phyloP scores from a whole-genome alignment of 2,888 invertebrate species.

The Hydroisotoma schaefferi region DNA sequence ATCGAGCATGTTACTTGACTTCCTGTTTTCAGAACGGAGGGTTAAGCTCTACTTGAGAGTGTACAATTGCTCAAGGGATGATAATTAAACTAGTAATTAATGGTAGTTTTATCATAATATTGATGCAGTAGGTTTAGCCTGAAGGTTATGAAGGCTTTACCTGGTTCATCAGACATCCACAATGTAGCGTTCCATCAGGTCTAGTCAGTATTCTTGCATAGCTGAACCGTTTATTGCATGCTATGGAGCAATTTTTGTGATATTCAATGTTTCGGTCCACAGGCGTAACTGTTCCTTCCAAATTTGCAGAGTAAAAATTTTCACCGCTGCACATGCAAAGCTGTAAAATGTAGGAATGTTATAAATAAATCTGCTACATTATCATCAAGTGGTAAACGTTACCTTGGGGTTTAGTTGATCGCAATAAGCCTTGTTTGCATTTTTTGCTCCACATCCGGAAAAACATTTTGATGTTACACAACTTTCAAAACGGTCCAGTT shows the following conservation, averaged over 20 bases:
- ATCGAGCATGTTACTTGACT: too few species aligned
- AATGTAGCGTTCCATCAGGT: slow-evolving; percentile 14
- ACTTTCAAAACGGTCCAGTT: slow-evolving; percentile 17
- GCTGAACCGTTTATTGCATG: slow-evolving; percentile 26
- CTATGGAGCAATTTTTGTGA: slow-evolving; percentile 27
- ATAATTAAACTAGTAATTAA: too few species aligned
- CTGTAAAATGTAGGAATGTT: not conserved
- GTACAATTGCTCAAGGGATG: too few species aligned
- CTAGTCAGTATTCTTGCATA: slow-evolving; percentile 27
- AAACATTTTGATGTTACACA: slow-evolving; percentile 18
- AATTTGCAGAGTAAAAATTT: slow-evolving; percentile 27
- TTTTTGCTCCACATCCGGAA: slow-evolving; percentile 21
- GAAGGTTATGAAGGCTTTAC: slow-evolving; percentile 11
- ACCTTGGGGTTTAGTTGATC: slow-evolving; percentile 18
- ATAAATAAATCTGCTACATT: not conserved
- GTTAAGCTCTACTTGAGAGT: not conserved
- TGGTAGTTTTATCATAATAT: too few species aligned
- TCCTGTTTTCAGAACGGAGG: not conserved
- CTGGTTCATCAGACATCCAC: slow-evolving; percentile 28
- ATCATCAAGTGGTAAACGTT: not conserved
- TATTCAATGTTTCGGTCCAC: slow-evolving; percentile 17
- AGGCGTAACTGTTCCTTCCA: slow-evolving; percentile 20
- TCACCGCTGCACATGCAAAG: slow-evolving; percentile 31
- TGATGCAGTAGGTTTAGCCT: too few species aligned
- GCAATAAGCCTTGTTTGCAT: slow-evolving; percentile 14